Evolutionary conservation across 2,888 invertebrate genomes (phyloP), one percentile per base, ranked within the genome.

Genomic region (Celastrina argiolus): DNA sequence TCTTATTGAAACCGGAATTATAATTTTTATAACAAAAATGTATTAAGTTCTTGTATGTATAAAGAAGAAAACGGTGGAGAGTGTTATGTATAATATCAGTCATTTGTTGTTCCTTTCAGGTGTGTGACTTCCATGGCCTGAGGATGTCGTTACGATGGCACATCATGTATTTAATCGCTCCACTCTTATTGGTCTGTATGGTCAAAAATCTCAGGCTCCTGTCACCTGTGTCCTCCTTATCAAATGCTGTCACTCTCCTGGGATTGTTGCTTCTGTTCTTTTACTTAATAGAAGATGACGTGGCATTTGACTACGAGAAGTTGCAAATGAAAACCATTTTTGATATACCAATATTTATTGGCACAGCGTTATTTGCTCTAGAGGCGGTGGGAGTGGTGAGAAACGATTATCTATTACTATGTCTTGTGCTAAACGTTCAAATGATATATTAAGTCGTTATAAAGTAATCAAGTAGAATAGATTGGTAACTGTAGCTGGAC

Each of bases 321-420:
- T 76, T 93, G 63, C 77, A 92, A 64, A 89, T 94, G 0, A 81
- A 92, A 1, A 73, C 88, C 10, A 71, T 90, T 0, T 68, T 73
- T 16, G 92, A 93, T 66, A 92, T 95, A 72, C 96, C 97, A 0
- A 84, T 97, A 26, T 98, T 95, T 79, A 95, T 98, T 76, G 97
- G 97, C 0, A 97, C 96, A 0, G 97, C 96, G 0, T 88, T 98
- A 66, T 98, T 97, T 82, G 96, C 98, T 0, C 92, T 98, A 74
- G 98, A 95, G 83, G 95, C 95, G 10, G 94, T 95, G 36, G 95
- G 95, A 42, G 94, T 95, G 84, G 95, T 95, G 79, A 88, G 94
- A 91, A 51, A 51, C 8, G 42, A n/a, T 36, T 64, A 12, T 39
- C 7, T 63, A 31, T 31, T 3, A 31, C 1, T 31, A 31, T 3